phyloP scores from a whole-genome alignment of 2,113 vertebrate genomes.

The Pseudolaguvia tuberculata region DNA sequence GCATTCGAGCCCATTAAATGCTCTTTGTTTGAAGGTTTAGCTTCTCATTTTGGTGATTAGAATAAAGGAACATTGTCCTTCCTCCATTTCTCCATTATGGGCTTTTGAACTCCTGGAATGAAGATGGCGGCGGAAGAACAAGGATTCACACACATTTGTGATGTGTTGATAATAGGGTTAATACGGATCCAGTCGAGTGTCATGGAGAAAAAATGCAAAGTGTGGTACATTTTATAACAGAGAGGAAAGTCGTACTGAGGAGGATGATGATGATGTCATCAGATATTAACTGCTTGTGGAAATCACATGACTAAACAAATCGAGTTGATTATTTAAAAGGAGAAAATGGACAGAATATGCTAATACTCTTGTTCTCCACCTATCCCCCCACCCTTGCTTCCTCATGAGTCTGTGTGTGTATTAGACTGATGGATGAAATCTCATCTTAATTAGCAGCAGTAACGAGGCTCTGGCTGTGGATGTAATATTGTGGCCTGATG shows the following conservation, averaged over 20 bases:
- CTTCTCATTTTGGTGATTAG: constrained; percentile 3
- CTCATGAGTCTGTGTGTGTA: constrained; percentile 19
- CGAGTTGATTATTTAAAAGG: not conserved
- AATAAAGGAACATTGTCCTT: not conserved
- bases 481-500: constrained; percentile 73
- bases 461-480: constrained; percentile 49
- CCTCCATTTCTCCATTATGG: not conserved
- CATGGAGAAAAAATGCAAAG: not conserved
- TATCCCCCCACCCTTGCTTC: not conserved
- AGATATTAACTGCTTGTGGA: constrained; percentile 7
- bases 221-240: constrained; percentile 10
- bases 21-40: constrained; percentile 15
- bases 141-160: not conserved
- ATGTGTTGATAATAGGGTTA: not conserved
- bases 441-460: constrained; percentile 53
- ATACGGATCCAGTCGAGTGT: not conserved
- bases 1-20: not conserved
- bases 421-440: constrained; percentile 30
- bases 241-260: not conserved
- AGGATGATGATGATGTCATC: constrained; percentile 1
- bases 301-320: constrained; percentile 3
- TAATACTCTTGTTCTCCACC: not conserved
- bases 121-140: not conserved
- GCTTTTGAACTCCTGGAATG: not conserved
- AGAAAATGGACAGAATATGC: constrained; percentile 16